Evolutionary conservation across 2,113 vertebrate genomes (phyloP).

Genomic region (Chauna torquata): DNA sequence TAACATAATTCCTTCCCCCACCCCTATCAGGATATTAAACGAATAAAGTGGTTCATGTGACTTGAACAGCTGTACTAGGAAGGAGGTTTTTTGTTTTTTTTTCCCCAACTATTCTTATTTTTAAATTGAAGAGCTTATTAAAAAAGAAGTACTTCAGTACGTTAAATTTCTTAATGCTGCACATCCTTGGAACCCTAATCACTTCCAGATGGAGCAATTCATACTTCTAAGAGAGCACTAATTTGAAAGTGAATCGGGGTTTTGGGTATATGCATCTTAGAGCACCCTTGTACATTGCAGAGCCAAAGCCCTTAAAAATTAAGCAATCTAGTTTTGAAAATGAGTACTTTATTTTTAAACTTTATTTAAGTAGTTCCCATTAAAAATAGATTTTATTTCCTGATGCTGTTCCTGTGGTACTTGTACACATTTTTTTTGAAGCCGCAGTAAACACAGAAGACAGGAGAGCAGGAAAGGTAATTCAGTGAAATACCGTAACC

Average conservation of each 20-base stretch:
- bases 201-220: constrained; percentile 72
- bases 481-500: not conserved
- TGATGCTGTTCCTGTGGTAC: constrained; percentile 3
- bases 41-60: constrained; percentile 44
- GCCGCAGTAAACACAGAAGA: not conserved
- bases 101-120: constrained; percentile 64
- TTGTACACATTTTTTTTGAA: not conserved
- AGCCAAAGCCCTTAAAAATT: constrained; percentile 66
- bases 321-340: constrained; percentile 59
- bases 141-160: constrained; percentile 66
- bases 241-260: constrained; percentile 68
- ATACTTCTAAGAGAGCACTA: constrained; percentile 67
- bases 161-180: constrained; percentile 70
- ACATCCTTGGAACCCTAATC: constrained; percentile 71
- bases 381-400: constrained; percentile 56
- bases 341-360: constrained; percentile 67
- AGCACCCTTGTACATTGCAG: constrained; percentile 60
- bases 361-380: constrained; percentile 48
- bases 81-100: not conserved
- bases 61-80: constrained; percentile 60
- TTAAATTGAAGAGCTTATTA: constrained; percentile 72
- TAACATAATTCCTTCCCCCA: not conserved
- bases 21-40: not conserved
- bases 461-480: not conserved
- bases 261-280: constrained; percentile 61